Conservation (phyloP, 1,140 invertebrate genomes). For the Platyura marginata region DNA sequence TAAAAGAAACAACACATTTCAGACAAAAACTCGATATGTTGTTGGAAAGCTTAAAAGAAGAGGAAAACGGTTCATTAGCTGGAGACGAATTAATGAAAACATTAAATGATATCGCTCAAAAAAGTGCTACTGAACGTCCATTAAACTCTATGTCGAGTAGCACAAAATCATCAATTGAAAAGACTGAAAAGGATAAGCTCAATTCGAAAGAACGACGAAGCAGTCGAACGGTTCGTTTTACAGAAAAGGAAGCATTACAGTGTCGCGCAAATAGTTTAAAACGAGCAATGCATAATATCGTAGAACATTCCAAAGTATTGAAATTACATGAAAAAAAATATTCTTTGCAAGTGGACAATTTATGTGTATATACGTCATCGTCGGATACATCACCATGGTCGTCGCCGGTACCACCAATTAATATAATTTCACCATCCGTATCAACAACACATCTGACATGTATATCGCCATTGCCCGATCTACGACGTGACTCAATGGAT, state of each 20-base stretch:
- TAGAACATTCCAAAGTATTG: constrained; percentile 54
- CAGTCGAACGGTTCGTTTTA: constrained; percentile 16
- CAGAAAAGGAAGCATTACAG: constrained; percentile 33
- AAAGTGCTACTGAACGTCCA: constrained; percentile 9
- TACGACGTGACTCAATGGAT: constrained; percentile 40
- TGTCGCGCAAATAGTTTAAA: constrained; percentile 66
- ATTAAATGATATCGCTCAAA: constrained; percentile 15
- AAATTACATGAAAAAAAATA: not conserved
- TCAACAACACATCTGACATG: constrained; percentile 28
- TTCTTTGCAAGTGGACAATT: not conserved
- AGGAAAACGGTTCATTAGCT: constrained; percentile 22
- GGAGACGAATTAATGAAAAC: constrained; percentile 18
- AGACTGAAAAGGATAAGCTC: constrained; percentile 22
- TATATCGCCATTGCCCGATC: constrained; percentile 46
- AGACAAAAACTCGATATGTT: constrained; percentile 54
- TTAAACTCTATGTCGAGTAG: not conserved
- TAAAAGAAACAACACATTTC: too few species aligned
- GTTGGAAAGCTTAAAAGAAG: constrained; percentile 50
- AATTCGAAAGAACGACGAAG: constrained; percentile 19
- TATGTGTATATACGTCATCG: constrained; percentile 14
- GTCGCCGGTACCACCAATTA: constrained; percentile 31
- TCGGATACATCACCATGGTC: constrained; percentile 35
- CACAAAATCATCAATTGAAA: constrained; percentile 8
- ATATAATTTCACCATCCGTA: constrained; percentile 23
- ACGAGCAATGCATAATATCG: constrained; percentile 62